Evolutionary conservation across 2,888 invertebrate genomes (phyloP).

Genomic region (Pinctada fucata): DNA sequence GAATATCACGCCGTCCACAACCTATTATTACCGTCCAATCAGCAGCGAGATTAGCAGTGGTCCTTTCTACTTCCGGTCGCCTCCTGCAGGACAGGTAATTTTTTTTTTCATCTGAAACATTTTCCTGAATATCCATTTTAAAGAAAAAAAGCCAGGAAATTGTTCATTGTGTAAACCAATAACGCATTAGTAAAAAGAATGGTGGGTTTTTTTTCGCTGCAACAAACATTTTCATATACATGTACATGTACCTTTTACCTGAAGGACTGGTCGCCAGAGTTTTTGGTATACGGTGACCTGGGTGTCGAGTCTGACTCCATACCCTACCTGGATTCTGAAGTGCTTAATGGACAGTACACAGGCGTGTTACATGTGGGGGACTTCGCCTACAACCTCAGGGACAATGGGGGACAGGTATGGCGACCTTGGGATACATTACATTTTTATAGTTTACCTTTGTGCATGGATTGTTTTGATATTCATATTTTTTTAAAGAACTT

Average conservation of each 20-base stretch:
- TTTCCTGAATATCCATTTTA: too few species aligned
- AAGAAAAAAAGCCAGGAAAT: too few species aligned
- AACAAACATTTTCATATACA: too few species aligned
- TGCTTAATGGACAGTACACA: slow-evolving; percentile 51
- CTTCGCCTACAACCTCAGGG: slow-evolving; percentile 60
- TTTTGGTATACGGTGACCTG: slow-evolving; percentile 64
- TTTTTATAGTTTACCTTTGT: not conserved
- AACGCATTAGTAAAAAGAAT: too few species aligned
- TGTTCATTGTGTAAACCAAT: too few species aligned
- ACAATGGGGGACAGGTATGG: slow-evolving; percentile 47
- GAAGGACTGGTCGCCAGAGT: slow-evolving; percentile 50
- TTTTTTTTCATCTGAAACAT: too few species aligned
- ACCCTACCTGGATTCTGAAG: slow-evolving; percentile 48
- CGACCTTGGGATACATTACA: too few species aligned
- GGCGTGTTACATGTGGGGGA: slow-evolving; percentile 66
- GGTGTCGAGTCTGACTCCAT: slow-evolving; percentile 56
- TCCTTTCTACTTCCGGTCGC: slow-evolving; percentile 62
- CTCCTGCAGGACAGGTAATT: slow-evolving; percentile 48
- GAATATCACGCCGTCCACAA: slow-evolving; percentile 50
- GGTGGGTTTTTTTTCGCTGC: too few species aligned
- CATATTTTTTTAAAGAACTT: not conserved
- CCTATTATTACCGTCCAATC: slow-evolving; percentile 60
- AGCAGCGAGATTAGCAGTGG: slow-evolving; percentile 52
- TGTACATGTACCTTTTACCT: too few species aligned
- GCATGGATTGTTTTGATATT: not conserved